Conservation (phyloP, 2,113 vertebrate species). For the Vicugna pacos region DNA sequence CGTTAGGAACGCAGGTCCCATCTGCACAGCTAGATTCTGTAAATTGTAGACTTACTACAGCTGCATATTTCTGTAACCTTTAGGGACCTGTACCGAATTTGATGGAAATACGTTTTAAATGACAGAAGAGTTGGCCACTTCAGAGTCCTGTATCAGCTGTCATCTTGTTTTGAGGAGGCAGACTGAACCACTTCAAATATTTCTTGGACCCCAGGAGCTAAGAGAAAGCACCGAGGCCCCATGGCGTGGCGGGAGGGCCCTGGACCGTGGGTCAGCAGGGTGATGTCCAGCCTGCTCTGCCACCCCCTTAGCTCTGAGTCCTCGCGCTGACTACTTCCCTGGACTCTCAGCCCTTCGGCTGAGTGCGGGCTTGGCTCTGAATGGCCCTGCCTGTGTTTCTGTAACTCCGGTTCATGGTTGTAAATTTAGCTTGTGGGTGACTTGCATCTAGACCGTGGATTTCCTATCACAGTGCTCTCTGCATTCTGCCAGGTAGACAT, state of each 20-base stretch:
- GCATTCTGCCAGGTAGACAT: neutral
- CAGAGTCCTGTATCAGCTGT: neutral
- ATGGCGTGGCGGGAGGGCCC: neutral
- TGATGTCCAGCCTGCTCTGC: rapidly evolving
- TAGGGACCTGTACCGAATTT: neutral
- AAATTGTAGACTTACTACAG: neutral
- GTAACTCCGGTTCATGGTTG: neutral
- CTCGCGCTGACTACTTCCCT: neutral
- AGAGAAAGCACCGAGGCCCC: neutral
- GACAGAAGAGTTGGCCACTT: neutral
- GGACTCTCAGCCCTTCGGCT: neutral
- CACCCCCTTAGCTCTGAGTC: too few relatives aligned
- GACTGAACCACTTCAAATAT: neutral
- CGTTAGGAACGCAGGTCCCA: neutral
- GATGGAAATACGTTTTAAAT: constrained; percentile 16
- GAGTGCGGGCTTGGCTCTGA: neutral
- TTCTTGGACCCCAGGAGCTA: neutral
- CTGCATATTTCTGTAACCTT: neutral
- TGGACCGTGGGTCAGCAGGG: neutral
- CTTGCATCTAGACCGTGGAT: neutral
- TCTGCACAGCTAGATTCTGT: neutral
- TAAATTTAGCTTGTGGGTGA: neutral
- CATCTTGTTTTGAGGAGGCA: constrained; percentile 22
- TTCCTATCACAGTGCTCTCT: neutral
- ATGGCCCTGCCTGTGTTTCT: neutral